Percentiles rank a stretch among this genome's conserved stretches.
Conservation (phyloP, 2,888 invertebrate genomes). For the Apodemia duryi region DNA sequence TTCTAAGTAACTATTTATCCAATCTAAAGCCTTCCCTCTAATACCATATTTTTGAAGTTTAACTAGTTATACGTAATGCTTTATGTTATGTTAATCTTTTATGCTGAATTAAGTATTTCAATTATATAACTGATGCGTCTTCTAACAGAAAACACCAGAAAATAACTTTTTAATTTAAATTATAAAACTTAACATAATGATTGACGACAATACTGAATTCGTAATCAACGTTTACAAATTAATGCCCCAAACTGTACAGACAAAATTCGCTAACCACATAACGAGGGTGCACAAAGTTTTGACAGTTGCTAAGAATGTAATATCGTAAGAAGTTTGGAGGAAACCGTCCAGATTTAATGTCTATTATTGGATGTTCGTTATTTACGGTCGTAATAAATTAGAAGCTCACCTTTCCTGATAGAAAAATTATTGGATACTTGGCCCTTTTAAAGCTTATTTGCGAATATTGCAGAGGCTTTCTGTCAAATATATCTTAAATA, state of each 20-base stretch:
- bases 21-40: no score
- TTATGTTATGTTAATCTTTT: no score
- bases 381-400: conserved; percentile 39
- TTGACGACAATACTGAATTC: background rate
- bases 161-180: background rate
- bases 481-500: conserved; percentile 27
- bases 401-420: conserved; percentile 32
- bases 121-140: no score
- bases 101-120: no score
- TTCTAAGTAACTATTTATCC: no score
- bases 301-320: conserved; percentile 37
- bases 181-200: background rate
- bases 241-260: background rate
- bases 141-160: no score
- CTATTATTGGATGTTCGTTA: conserved; percentile 39
- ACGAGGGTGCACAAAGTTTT: conserved; percentile 36
- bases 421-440: conserved; percentile 30
- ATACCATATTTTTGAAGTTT: no score
- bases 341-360: conserved; percentile 33
- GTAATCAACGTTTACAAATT: conserved; percentile 3
- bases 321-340: conserved; percentile 31
- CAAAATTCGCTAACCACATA: conserved; percentile 20
- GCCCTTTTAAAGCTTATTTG: conserved; percentile 30
- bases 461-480: conserved; percentile 27
- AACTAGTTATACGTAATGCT: no score